Percentiles rank a stretch among this genome's conserved stretches.
These are phyloP conservation scores for Epinotia ramella DNA, from an alignment of 2,888 invertebrate genomes.

Conservation along the genomic window DNA sequence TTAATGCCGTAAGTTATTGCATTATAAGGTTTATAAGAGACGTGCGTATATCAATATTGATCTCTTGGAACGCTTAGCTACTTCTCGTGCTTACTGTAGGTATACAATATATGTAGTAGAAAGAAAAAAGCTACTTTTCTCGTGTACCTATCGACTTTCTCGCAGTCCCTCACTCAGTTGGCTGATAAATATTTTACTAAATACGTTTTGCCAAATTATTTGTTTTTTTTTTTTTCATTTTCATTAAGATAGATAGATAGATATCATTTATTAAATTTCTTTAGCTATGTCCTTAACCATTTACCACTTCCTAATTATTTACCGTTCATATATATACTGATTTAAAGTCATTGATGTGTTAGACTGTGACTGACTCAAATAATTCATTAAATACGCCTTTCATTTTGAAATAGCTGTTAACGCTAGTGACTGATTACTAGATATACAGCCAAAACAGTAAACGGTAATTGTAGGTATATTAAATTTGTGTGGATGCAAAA, in stretches of 20 bases:
- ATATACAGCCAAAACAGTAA: neutral
- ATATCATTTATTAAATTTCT: no score
- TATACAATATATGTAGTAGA: no score
- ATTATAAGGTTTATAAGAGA: neutral
- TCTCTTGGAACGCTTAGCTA: no score
- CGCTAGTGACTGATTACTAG: neutral
- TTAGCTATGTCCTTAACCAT: no score
- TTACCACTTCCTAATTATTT: no score
- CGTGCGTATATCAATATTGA: neutral
- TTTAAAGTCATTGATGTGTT: no score
- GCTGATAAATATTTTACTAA: neutral
- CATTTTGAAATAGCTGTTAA: slow-evolving; percentile 12
- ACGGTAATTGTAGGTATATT: slow-evolving; percentile 6
- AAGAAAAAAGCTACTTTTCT: neutral
- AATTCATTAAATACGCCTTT: neutral
- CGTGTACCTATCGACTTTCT: no score
- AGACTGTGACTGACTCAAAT: neutral
- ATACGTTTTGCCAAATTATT: neutral
- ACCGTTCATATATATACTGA: no score
- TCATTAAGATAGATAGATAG: neutral
- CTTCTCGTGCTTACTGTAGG: no score
- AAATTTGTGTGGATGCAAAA: neutral
- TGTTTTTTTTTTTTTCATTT: no score
- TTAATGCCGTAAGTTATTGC: no score
- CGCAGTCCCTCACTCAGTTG: neutral